Evolutionary conservation across 2,888 invertebrate species (phyloP).

Genomic region (Thelaira solivaga): DNA sequence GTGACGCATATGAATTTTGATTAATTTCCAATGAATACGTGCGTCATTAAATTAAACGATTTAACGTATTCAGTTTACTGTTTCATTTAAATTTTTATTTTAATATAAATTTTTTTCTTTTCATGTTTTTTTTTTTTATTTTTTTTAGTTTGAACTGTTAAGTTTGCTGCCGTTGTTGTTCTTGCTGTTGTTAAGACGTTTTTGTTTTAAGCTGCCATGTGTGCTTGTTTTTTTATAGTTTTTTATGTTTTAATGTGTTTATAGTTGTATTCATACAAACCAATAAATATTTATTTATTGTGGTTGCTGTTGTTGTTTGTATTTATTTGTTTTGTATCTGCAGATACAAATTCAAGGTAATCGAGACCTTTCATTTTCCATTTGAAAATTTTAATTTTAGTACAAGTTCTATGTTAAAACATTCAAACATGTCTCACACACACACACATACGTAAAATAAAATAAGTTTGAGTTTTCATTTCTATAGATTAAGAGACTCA

Average conservation of each 20-base stretch:
- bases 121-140: background rate
- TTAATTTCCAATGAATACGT: no score
- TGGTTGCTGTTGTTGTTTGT: background rate
- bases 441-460: background rate
- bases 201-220: slow-evolving; percentile 34
- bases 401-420: slow-evolving; percentile 11
- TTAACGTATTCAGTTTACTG: no score
- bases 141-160: slow-evolving; percentile 26
- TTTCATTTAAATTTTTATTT: no score
- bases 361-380: slow-evolving; percentile 67
- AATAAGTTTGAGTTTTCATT: slow-evolving; percentile 4
- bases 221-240: slow-evolving; percentile 29
- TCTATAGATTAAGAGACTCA: slow-evolving; percentile 6
- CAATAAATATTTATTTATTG: slow-evolving; percentile 27
- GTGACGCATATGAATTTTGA: no score
- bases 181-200: slow-evolving; percentile 18
- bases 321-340: slow-evolving; percentile 37
- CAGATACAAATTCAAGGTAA: slow-evolving; percentile 65
- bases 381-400: slow-evolving; percentile 53
- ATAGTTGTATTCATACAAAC: background rate
- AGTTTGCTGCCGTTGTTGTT: slow-evolving; percentile 1
- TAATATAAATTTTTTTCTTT: background rate
- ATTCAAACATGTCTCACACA: slow-evolving; percentile 5
- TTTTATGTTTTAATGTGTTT: background rate
- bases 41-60: no score